Evolutionary conservation across 2,888 invertebrate species (phyloP).

Genomic region (Napeogenes inachia): DNA sequence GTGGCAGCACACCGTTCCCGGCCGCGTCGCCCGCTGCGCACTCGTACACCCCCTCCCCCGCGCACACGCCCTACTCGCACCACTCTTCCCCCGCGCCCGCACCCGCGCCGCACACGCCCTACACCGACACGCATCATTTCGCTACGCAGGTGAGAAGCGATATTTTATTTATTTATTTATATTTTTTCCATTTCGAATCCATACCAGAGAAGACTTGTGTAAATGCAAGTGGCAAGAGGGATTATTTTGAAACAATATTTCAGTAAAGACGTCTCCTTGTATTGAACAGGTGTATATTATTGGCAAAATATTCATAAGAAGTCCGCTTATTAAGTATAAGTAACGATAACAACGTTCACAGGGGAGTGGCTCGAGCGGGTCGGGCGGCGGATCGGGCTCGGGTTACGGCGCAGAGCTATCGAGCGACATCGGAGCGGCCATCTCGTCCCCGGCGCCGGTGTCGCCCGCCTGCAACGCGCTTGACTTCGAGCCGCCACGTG

Average conservation of each 20-base stretch:
- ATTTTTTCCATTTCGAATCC: too few species aligned
- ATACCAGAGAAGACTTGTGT: too few species aligned
- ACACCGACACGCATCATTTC: slow-evolving; percentile 41
- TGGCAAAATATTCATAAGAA: not conserved
- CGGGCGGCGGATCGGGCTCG: slow-evolving; percentile 38
- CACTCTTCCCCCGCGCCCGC: slow-evolving; percentile 65
- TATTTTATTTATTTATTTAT: too few species aligned
- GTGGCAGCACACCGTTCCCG: slow-evolving; percentile 50
- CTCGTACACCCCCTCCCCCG: slow-evolving; percentile 64
- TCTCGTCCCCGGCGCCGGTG: slow-evolving; percentile 83
- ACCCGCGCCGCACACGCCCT: slow-evolving; percentile 44
- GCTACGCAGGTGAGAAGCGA: slow-evolving; percentile 26
- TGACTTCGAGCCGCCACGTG: slow-evolving; percentile 83
- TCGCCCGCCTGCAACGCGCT: slow-evolving; percentile 83
- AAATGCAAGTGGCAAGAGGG: too few species aligned
- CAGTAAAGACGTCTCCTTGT: not conserved
- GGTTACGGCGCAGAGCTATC: slow-evolving; percentile 83
- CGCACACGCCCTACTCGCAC: slow-evolving; percentile 69
- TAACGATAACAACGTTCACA: not conserved
- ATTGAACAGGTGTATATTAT: not conserved
- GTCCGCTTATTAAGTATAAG: not conserved
- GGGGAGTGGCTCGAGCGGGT: slow-evolving; percentile 34
- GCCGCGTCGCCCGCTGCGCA: slow-evolving; percentile 51
- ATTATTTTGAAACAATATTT: not conserved
- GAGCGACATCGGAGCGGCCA: slow-evolving; percentile 87